Base-by-base conservation (phyloP, 2,888 invertebrate species). In the Hecatera dysodea region DNA sequence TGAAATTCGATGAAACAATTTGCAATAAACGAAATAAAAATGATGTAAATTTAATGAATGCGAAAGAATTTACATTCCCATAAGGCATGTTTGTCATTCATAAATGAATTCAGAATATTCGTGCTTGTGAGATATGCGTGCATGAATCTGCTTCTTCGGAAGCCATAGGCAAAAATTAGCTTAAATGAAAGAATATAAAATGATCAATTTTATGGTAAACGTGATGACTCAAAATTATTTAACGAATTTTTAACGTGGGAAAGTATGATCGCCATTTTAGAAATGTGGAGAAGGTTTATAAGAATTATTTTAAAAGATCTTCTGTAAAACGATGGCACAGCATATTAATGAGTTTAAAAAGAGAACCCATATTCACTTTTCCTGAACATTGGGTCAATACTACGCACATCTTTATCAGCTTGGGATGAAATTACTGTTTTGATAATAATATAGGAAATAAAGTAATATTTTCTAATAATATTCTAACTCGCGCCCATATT, bases 111-210 rank as follows among this genome's bases (percentile, higher is more conserved):
- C 72, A 67, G 71, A 81, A 83, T 85, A 84, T 89, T 90, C 91
- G 90, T 88, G 90, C 62, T 67, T 57, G 91, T 91, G 91, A 87
- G 81, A 88, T 90, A 92, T 92, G 91, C 91, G 92, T 91, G 93
- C 75, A 74, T 78, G 80, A 70, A 80, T 74, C 65, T 81, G 91
- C 94, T 93, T 89, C 95, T 91, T 86, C 86, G 87, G 93, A 91
- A 93, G 94, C 93, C 93, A 89, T 86, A 78, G 92, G 93, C 91
- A 67, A 83, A 61, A 67, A 79, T 83, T 82, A 84, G 22, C 48
- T 52, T 36, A 57, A 56, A 53, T 67, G 50, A 29, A 22, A 36
- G 55, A 67, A 59, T 67, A 59, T 39, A 50, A 22, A 50, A 72
- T 72, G 44, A 67, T 60, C 64, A 62, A 75, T 76, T 79, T 79